phyloP scores from a whole-genome alignment of 2,797 vertebrate species.

The Schizopygopsis pylzovi region DNA sequence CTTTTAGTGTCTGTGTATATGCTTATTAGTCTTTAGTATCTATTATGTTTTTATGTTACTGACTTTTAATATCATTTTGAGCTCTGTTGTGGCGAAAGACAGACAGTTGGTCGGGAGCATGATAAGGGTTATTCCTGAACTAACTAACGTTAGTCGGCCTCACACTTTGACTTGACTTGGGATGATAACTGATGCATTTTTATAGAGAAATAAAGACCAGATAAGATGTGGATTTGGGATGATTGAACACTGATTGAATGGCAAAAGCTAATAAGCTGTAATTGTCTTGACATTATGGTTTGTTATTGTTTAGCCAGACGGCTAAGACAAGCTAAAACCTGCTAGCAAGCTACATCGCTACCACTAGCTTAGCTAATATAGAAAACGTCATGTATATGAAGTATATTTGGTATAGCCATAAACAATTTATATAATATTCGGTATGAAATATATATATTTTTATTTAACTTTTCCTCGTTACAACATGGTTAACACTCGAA shows the following conservation, averaged over 20 bases:
- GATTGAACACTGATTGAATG: neutral
- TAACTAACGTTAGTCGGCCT: conserved; percentile 11
- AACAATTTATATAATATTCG: no score
- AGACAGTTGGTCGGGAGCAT: neutral
- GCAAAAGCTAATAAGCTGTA: neutral
- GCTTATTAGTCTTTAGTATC: neutral
- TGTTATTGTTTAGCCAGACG: conserved; percentile 66
- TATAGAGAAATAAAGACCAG: neutral
- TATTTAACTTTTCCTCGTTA: neutral
- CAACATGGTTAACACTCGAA: neutral
- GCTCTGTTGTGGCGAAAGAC: conserved; percentile 9
- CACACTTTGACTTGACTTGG: neutral
- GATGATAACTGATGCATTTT: neutral
- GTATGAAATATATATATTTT: neutral
- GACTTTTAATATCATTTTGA: neutral
- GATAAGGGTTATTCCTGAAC: neutral
- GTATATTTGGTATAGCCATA: neutral
- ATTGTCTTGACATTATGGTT: conserved; percentile 23
- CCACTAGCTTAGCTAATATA: conserved; percentile 26
- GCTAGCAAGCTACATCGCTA: conserved; percentile 52
- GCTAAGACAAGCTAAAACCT: conserved; percentile 66
- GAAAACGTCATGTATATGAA: neutral
- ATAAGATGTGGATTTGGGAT: neutral
- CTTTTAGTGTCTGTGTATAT: neutral
- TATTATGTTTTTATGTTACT: neutral